Base-by-base conservation (phyloP, 2,113 vertebrate species). In the Tylochromis polylepis region DNA sequence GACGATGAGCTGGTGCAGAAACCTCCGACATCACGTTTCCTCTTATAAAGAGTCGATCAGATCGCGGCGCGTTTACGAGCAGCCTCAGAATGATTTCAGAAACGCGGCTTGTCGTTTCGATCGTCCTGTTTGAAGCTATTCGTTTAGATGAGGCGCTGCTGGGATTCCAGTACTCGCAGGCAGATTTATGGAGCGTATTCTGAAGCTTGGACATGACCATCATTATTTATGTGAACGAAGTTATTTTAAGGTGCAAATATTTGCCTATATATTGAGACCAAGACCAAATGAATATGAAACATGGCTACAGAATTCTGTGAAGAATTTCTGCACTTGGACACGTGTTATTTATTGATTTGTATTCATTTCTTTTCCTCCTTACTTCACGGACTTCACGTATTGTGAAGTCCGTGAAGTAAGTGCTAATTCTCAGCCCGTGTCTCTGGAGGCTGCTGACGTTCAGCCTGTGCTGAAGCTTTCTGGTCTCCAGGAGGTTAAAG, bases 121-220 rank as follows among this genome's bases (percentile, higher is more conserved):
- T n/a, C n/a, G n/a, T n/a, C n/a, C n/a, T n/a, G n/a, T n/a, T n/a
- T n/a, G 59, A 27, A 62, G 29, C 16, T 58, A 29, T 14, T 29
- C 2, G 27, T 12, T 1, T 62, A 5, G 31, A 36, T 2, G 18
- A 62, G 10, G 2, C 18, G 59, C 31, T 4, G 18, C 31, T 36
- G 60, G n/a, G n/a, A n/a, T n/a, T n/a, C n/a, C n/a, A n/a, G n/a
- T n/a, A n/a, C n/a, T n/a, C n/a, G n/a, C n/a, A n/a, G n/a, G 18
- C 20, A 62, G 16, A 62, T 34, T 62, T 0, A 36, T 1, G 59
- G 59, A 36, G 59, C 59, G 2, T 12, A 6, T 20, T 60, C 29
- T 60, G 29, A 60, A 8, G 36, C 36, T 38, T 10, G 36, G 9
- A 10, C 3, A 31, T 31, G 31, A 31, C 3, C 3, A 31, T 31